Percentiles rank a stretch among this genome's conserved stretches.
These are phyloP conservation scores for Agrotis ipsilon DNA, from an alignment of 2,888 invertebrate genomes.

Conservation along the genomic window DNA sequence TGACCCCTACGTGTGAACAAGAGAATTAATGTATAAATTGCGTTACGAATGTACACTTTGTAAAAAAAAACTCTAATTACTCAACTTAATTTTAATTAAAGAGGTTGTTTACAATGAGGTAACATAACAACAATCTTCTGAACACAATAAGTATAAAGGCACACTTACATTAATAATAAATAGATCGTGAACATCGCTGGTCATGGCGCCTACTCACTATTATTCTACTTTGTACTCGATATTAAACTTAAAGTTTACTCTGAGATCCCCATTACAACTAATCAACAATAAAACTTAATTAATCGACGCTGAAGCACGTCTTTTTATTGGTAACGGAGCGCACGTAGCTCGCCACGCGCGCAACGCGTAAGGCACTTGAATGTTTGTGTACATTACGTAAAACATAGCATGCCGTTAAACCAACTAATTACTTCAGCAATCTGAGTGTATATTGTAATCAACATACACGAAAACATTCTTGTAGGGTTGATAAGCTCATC, in stretches of 20 bases:
- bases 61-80: slow-evolving; percentile 19
- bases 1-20: neutral
- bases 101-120: slow-evolving; percentile 76
- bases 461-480: slow-evolving; percentile 7
- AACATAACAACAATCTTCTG: slow-evolving; percentile 74
- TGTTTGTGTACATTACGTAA: neutral
- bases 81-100: slow-evolving; percentile 61
- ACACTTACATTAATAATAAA: slow-evolving; percentile 63
- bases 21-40: neutral
- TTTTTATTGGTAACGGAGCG: neutral
- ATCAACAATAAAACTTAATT: slow-evolving; percentile 66
- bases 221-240: slow-evolving; percentile 74
- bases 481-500: neutral
- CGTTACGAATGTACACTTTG: too few species aligned
- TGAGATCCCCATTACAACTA: slow-evolving; percentile 77
- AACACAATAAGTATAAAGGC: slow-evolving; percentile 76
- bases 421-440: neutral
- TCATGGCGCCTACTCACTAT: slow-evolving; percentile 19
- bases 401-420: neutral
- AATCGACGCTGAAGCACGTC: slow-evolving; percentile 9
- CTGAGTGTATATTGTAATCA: neutral
- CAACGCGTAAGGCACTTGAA: slow-evolving; percentile 24
- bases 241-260: slow-evolving; percentile 68
- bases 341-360: neutral
- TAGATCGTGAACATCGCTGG: slow-evolving; percentile 34